These are phyloP conservation scores for Dipodomys ordii DNA, from an alignment of 2,113 vertebrate species.

Conservation along the genomic window DNA sequence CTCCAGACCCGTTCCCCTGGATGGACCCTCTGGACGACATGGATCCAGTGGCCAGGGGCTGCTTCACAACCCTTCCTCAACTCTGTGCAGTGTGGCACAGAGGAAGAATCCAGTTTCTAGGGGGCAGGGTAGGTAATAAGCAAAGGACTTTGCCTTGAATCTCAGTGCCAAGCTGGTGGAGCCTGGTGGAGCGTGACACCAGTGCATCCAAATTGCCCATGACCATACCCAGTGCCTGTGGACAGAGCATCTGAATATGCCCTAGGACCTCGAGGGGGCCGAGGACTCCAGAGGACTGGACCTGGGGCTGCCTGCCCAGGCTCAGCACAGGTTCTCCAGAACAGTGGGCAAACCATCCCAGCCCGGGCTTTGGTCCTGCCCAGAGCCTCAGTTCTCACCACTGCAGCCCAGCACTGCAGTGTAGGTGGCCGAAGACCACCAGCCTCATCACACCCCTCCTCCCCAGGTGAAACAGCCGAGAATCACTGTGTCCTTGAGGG, in stretches of 20 bases:
- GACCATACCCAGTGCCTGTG: not conserved
- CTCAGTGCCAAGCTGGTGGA: not conserved
- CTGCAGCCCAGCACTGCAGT: not conserved
- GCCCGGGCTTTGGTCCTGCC: not conserved
- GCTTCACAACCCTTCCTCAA: not conserved
- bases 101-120: not conserved
- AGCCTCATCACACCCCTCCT: not conserved
- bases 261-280: not conserved
- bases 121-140: not conserved
- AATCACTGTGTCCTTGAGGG: not conserved
- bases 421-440: not conserved
- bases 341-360: not conserved
- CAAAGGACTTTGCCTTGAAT: not conserved
- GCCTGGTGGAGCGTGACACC: not conserved
- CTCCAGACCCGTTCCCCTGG: not conserved
- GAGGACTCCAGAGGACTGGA: not conserved
- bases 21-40: too few relatives aligned
- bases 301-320: not conserved
- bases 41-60: not conserved
- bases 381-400: not conserved
- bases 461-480: not conserved
- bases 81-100: not conserved
- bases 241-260: not conserved
- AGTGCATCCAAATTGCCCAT: not conserved
- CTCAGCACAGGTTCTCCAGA: not conserved